Evolutionary conservation across 2,797 vertebrate species (phyloP).

Genomic region (Sebastes hubbsi): DNA sequence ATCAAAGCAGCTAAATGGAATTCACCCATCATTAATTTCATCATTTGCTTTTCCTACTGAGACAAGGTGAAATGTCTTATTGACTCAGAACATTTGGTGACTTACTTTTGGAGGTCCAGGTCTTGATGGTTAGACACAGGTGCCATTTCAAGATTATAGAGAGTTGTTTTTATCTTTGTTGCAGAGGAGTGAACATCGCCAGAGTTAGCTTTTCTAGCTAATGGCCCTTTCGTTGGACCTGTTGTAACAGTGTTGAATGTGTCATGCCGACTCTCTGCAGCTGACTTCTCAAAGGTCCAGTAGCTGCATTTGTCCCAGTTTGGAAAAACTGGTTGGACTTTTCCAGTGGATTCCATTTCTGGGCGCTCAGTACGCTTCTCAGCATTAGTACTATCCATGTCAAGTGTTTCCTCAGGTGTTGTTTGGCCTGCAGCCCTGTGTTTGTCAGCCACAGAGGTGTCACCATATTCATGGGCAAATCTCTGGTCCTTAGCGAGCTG

Average conservation of each 20-base stretch:
- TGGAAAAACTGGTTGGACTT: neutral
- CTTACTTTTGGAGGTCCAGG: conserved; percentile 80
- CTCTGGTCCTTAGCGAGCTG: conserved; percentile 86
- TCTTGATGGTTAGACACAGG: conserved; percentile 30
- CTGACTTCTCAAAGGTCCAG: neutral
- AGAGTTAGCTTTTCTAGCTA: neutral
- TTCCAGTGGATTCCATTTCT: conserved; percentile 43
- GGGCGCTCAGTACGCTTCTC: conserved; percentile 25
- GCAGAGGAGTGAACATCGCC: conserved; percentile 15
- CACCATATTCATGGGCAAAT: conserved; percentile 83
- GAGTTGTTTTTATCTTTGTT: conserved; percentile 8
- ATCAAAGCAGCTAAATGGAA: neutral
- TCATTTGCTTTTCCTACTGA: neutral
- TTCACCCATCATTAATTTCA: neutral
- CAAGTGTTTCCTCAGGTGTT: neutral
- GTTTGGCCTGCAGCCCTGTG: conserved; percentile 28
- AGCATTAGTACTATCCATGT: neutral
- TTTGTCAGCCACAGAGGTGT: conserved; percentile 57
- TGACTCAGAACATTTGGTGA: neutral
- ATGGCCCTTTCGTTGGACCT: neutral
- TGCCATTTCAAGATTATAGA: neutral
- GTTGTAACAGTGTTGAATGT: neutral
- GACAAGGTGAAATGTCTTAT: neutral
- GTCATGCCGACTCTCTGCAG: neutral
- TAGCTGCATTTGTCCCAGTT: neutral